These are phyloP conservation scores for Catostylus mosaicus DNA, from an alignment of 30 jellyfish, hydroid and myxozoan species.

Conservation along the genomic window DNA sequence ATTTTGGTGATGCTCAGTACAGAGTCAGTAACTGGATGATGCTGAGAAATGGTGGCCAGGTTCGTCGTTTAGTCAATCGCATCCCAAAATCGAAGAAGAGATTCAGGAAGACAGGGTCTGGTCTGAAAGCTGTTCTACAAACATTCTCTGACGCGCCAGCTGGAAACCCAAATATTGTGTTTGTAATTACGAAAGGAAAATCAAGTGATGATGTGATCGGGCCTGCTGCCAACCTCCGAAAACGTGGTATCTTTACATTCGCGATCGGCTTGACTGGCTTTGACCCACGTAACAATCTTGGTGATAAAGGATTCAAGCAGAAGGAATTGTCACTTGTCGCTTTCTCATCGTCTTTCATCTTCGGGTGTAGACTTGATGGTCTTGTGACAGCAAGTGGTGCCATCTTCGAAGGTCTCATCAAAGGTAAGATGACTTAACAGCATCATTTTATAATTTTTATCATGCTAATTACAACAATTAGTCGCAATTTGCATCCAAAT, in stretches of 20 bases:
- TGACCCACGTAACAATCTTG: constrained; percentile 71
- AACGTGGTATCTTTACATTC: constrained; percentile 73
- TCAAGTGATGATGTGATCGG: constrained; percentile 76
- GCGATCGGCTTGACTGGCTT: constrained; percentile 80
- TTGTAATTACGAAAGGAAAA: constrained; percentile 80
- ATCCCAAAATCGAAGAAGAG: constrained; percentile 89
- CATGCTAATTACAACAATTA: too few species aligned
- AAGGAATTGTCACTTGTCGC: constrained; percentile 80
- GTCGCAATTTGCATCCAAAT: too few species aligned
- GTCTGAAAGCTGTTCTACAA: constrained; percentile 69
- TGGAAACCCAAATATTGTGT: constrained; percentile 89
- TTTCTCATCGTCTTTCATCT: constrained; percentile 81
- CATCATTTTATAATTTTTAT: too few species aligned
- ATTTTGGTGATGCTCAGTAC: constrained; percentile 83
- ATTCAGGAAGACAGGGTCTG: constrained; percentile 81
- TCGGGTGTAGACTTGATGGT: constrained; percentile 50
- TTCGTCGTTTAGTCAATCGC: constrained; percentile 59
- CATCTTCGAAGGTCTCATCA: constrained; percentile 31
- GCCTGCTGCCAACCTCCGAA: constrained; percentile 84
- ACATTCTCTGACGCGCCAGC: constrained; percentile 88
- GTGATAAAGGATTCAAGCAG: constrained; percentile 67
- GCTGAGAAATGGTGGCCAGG: constrained; percentile 76
- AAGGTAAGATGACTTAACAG: constrained; percentile 14
- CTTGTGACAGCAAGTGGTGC: constrained; percentile 54
- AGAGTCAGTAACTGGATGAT: constrained; percentile 78